These are phyloP conservation scores for Watsonalla cultraria DNA, from an alignment of 2,888 invertebrate genomes.

Conservation along the genomic window DNA sequence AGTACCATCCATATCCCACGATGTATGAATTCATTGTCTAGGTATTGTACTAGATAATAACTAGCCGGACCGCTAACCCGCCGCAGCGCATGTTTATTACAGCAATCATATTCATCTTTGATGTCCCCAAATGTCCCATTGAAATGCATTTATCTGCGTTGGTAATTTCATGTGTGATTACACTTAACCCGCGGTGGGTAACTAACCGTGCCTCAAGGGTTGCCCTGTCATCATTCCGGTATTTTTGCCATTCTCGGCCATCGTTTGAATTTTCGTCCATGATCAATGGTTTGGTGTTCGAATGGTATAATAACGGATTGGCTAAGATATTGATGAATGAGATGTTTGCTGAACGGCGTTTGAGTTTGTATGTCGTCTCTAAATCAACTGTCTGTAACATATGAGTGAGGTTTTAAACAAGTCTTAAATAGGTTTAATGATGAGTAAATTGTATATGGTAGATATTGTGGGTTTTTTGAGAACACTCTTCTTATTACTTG, in stretches of 20 bases:
- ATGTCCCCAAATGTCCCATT: constrained; percentile 49
- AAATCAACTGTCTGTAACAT: too few species aligned
- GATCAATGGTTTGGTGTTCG: too few species aligned
- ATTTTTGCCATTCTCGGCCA: constrained; percentile 48
- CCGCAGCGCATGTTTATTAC: constrained; percentile 2
- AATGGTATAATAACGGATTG: too few species aligned
- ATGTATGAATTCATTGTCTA: neutral
- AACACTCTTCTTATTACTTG: too few species aligned
- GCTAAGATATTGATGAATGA: too few species aligned
- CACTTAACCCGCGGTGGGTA: constrained; percentile 44
- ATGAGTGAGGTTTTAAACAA: too few species aligned
- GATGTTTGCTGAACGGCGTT: too few species aligned
- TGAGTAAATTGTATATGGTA: too few species aligned
- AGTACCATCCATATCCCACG: neutral
- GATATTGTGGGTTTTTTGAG: too few species aligned
- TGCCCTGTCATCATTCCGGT: constrained; percentile 56
- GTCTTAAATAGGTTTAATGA: too few species aligned
- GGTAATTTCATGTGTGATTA: constrained; percentile 68
- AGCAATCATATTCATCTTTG: constrained; percentile 31
- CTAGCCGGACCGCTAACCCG: neutral
- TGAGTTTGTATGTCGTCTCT: too few species aligned
- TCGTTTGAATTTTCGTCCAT: constrained; percentile 16
- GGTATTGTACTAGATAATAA: neutral
- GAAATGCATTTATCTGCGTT: constrained; percentile 53
- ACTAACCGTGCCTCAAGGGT: constrained; percentile 72